These are phyloP conservation scores for Drosophila gunungcola DNA, from an alignment of 1,140 invertebrate species.

Conservation along the genomic window DNA sequence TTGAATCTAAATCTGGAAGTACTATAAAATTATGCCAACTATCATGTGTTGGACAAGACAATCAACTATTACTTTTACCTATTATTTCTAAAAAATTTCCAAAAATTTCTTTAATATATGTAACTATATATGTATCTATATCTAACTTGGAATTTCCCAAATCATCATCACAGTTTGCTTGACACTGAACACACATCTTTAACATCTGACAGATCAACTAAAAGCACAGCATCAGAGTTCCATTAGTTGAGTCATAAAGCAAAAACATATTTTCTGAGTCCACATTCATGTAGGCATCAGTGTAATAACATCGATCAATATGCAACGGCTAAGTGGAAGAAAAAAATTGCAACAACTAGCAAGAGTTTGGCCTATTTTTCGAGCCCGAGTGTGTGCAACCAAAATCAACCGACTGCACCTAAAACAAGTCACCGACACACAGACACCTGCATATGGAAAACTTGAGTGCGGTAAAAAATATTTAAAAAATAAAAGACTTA, in stretches of 20 bases:
- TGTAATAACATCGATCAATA: slow-evolving; percentile 32
- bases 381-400: slow-evolving; percentile 22
- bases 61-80: no score
- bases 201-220: slow-evolving; percentile 14
- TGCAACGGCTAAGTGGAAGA: slow-evolving; percentile 40
- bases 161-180: not conserved
- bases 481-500: slow-evolving; percentile 76
- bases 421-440: slow-evolving; percentile 45
- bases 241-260: slow-evolving; percentile 48
- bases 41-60: no score
- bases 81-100: no score
- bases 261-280: slow-evolving; percentile 26
- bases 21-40: no score
- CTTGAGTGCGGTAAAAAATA: slow-evolving; percentile 53
- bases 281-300: slow-evolving; percentile 25
- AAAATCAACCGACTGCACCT: slow-evolving; percentile 39
- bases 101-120: no score
- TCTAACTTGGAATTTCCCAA: not conserved
- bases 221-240: slow-evolving; percentile 23
- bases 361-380: slow-evolving; percentile 72
- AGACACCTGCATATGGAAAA: slow-evolving; percentile 54
- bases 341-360: slow-evolving; percentile 51
- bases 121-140: not conserved
- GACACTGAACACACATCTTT: slow-evolving; percentile 1
- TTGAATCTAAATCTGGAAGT: no score